Evolutionary conservation across 2,797 vertebrate genomes (phyloP).

Genomic region (Acestrorhynchus altus): DNA sequence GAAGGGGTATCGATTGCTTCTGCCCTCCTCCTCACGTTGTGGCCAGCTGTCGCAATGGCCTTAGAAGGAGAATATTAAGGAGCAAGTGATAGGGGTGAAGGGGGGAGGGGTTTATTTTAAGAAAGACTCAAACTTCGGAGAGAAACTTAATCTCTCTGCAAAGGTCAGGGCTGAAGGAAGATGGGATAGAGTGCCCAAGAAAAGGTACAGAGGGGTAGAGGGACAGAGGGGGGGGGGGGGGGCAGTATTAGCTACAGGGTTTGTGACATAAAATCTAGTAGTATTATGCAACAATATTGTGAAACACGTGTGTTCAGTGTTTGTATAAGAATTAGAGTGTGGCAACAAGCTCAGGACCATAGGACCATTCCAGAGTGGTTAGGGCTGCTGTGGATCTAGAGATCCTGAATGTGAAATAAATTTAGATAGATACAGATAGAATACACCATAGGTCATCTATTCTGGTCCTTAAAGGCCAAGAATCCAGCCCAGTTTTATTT

Average conservation of each 20-base stretch:
- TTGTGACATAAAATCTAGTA: slow-evolving; percentile 53
- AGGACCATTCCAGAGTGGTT: not conserved
- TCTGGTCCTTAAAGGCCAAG: not conserved
- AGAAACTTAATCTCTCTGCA: slow-evolving; percentile 80
- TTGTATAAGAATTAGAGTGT: slow-evolving; percentile 18
- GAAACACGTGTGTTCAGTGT: slow-evolving; percentile 27
- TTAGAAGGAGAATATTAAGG: slow-evolving; percentile 84
- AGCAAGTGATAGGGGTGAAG: slow-evolving; percentile 50
- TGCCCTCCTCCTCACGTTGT: slow-evolving; percentile 65
- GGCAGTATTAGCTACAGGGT: slow-evolving; percentile 42
- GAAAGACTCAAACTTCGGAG: slow-evolving; percentile 72
- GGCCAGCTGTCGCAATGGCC: slow-evolving; percentile 81
- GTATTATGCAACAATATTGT: slow-evolving; percentile 58
- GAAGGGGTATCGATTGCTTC: slow-evolving; percentile 73
- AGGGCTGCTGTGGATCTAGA: not conserved
- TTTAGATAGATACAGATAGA: not conserved
- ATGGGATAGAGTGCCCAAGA: slow-evolving; percentile 64
- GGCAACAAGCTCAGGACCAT: slow-evolving; percentile 6
- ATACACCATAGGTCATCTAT: not conserved
- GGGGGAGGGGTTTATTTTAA: slow-evolving; percentile 75
- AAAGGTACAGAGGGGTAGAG: slow-evolving; percentile 48
- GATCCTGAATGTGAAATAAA: not conserved
- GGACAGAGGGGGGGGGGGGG: slow-evolving; percentile 56
- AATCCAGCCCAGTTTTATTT: not conserved
- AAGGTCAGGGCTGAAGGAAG: slow-evolving; percentile 80